These are phyloP conservation scores for Chymomyza fuscimana DNA, from an alignment of 2,888 invertebrate genomes.

Conservation along the genomic window DNA sequence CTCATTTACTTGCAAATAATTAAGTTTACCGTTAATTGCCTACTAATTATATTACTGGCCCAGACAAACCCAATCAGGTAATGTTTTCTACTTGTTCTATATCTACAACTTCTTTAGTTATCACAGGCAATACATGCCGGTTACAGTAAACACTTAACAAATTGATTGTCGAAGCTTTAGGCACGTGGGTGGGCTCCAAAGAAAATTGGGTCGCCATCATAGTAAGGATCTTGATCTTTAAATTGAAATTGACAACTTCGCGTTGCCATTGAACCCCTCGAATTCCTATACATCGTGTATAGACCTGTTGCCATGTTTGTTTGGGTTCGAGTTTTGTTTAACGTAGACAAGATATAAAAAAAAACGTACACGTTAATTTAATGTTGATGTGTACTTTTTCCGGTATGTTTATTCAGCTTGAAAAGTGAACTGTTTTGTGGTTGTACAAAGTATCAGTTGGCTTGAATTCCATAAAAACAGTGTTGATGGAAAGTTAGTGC, in stretches of 20 bases:
- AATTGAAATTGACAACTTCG: neutral
- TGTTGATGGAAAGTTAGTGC: neutral
- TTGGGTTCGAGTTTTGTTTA: slow-evolving; percentile 49
- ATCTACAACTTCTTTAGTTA: slow-evolving; percentile 20
- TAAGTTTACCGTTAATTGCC: neutral
- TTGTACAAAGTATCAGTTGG: slow-evolving; percentile 14
- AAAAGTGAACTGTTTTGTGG: slow-evolving; percentile 38
- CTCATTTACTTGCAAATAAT: neutral
- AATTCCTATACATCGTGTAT: neutral
- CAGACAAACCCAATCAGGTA: neutral
- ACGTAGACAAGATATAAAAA: slow-evolving; percentile 41
- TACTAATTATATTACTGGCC: neutral
- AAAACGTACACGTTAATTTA: neutral
- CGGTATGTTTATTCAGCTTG: slow-evolving; percentile 63
- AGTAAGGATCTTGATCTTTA: neutral
- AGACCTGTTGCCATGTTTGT: slow-evolving; percentile 34
- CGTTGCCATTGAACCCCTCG: slow-evolving; percentile 1
- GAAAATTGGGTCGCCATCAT: slow-evolving; percentile 12
- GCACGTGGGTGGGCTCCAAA: slow-evolving; percentile 17
- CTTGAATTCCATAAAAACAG: slow-evolving; percentile 41
- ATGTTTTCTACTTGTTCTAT: neutral
- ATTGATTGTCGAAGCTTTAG: slow-evolving; percentile 1
- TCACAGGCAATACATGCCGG: slow-evolving; percentile 22
- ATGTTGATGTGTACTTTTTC: slow-evolving; percentile 35
- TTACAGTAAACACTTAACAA: slow-evolving; percentile 6